Base-by-base conservation (phyloP, 2,888 invertebrate species). In the Aricia artaxerxes region DNA sequence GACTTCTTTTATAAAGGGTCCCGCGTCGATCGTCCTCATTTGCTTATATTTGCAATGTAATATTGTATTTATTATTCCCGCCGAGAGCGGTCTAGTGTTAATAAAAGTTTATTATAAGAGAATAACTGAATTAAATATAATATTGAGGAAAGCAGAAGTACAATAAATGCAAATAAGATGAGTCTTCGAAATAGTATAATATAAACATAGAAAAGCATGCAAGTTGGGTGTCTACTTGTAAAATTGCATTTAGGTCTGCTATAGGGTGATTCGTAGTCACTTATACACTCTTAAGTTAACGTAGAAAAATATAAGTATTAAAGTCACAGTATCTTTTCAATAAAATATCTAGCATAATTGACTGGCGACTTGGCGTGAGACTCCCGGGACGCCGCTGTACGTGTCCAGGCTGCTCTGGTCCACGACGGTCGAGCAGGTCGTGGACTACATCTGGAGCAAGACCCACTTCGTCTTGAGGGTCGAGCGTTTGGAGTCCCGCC, bases 21-120 rank as follows among this genome's bases (percentile, higher is more conserved):
- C 64, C 35, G 13, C 69, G 69, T 38, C 69, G 35, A 69, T 69
- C 35, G 69, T 69, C 69, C 24, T 69, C 69, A 69, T 69, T 69
- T 69, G 69, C 69, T 69, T 69, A 69, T 69, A 69, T 69, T 69
- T 69, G 69, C 69, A 69, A 69, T 69, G 69, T 69, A 69, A 69
- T 69, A 69, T 69, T 69, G 69, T 69, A 69, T 69, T 69, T 69
- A 69, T 69, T 69, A 69, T 35, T 4, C 35, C 35, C 35, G 69
- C 5, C 35, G 31, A 35, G 35, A 69, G 69, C 4, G 13, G 69
- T 38, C 35, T 35, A 69, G 35, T 69, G 35, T 69, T 35, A 69
- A 69, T 69, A 69, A 69, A 69, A 69, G 69, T 69, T 69, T 69
- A 69, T 69, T 69, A 69, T 69, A 16, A 69, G 69, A 38, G 16